Evolutionary conservation across 2,888 invertebrate species (phyloP).

Genomic region (Trachelus stipa): DNA sequence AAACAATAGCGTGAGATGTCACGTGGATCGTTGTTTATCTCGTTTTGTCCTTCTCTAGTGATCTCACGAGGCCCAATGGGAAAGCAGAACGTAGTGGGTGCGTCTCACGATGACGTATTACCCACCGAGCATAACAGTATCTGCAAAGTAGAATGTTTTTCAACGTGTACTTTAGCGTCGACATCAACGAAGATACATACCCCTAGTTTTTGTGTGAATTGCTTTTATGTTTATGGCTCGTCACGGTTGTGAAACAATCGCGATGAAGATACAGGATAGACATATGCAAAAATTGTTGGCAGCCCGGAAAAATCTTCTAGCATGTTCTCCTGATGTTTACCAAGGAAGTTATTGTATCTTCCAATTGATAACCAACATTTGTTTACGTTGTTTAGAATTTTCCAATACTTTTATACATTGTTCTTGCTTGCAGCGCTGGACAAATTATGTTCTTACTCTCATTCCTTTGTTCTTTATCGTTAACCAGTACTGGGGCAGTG

Average conservation of each 20-base stretch:
- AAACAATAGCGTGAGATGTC: neutral
- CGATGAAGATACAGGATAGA: neutral
- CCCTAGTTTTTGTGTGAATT: neutral
- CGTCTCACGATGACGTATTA: neutral
- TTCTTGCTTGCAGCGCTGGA: neutral
- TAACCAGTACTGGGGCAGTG: neutral
- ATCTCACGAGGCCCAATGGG: neutral
- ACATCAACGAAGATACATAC: neutral
- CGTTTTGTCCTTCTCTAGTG: neutral
- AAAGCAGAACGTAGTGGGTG: neutral
- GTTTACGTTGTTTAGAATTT: neutral
- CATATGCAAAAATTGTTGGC: neutral
- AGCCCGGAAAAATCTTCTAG: neutral
- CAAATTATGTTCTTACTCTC: neutral
- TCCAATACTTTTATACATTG: neutral
- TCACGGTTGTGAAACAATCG: neutral
- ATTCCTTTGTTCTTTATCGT: neutral
- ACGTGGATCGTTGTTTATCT: neutral
- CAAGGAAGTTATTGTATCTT: neutral
- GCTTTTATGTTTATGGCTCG: neutral
- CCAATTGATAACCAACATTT: neutral
- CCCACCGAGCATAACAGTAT: neutral
- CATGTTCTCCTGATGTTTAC: neutral
- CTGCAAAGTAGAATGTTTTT: neutral
- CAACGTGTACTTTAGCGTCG: neutral